phyloP scores from a whole-genome alignment of 1,140 invertebrate genomes.

The Apis dorsata region DNA sequence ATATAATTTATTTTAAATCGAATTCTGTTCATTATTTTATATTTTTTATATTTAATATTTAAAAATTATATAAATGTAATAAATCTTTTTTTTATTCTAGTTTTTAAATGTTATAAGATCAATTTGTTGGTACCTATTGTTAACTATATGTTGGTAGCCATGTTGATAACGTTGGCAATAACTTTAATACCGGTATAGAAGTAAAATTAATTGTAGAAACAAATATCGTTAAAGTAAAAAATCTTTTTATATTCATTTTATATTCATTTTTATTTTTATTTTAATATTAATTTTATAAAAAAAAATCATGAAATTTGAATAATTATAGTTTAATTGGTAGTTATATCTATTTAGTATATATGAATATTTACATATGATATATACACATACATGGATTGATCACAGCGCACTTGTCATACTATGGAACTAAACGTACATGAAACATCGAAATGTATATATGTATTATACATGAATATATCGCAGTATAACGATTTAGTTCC shows the following conservation, averaged over 20 bases:
- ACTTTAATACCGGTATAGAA: neutral
- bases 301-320: neutral
- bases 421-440: neutral
- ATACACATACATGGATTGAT: neutral
- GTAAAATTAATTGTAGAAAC: neutral
- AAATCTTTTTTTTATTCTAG: neutral
- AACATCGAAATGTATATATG: neutral
- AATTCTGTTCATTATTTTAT: too few relatives aligned
- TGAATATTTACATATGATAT: neutral
- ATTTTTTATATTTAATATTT: too few relatives aligned
- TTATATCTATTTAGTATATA: neutral
- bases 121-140: neutral
- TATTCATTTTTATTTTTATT: neutral
- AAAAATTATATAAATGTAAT: neutral
- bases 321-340: neutral
- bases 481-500: constrained; percentile 2
- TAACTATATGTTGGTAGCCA: neutral
- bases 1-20: too few relatives aligned
- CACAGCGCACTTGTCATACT: constrained; percentile 30
- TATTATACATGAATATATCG: neutral
- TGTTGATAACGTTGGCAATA: neutral
- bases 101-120: neutral
- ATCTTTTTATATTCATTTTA: neutral
- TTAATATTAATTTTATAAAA: neutral
- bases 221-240: neutral